These are phyloP conservation scores for Dugesia japonica DNA, from an alignment of 2,888 invertebrate species.

Conservation along the genomic window DNA sequence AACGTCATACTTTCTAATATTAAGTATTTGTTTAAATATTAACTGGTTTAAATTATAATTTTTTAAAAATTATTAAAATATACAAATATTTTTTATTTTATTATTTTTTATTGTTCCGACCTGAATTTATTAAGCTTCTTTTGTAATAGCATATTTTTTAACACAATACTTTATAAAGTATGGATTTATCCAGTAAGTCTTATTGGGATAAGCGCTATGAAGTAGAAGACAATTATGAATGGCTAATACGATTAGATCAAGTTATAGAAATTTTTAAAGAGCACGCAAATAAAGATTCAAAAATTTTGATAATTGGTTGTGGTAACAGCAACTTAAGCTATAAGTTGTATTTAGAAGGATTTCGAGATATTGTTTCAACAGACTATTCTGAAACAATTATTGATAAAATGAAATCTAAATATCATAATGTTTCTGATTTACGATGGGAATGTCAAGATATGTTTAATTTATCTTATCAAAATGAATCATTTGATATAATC, in stretches of 20 bases:
- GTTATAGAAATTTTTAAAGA: background rate
- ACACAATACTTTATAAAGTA: too few species aligned
- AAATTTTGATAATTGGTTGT: background rate
- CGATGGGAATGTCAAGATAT: background rate
- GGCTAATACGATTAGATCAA: background rate
- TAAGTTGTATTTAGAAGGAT: background rate
- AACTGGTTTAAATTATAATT: too few species aligned
- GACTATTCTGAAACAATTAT: background rate
- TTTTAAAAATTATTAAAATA: too few species aligned
- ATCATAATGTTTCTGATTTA: background rate
- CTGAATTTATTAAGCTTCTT: too few species aligned
- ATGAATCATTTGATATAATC: background rate
- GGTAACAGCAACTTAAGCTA: conserved; percentile 3
- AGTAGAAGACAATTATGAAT: background rate
- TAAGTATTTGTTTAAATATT: too few species aligned
- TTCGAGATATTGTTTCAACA: background rate
- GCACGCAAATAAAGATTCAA: background rate
- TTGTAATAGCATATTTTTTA: too few species aligned
- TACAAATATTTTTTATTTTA: too few species aligned
- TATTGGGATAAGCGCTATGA: conserved; percentile 4
- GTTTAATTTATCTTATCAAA: background rate
- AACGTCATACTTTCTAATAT: too few species aligned
- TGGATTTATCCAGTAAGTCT: background rate
- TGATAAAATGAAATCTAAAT: background rate
- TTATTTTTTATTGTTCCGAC: too few species aligned